Base-by-base conservation (phyloP, 2,888 invertebrate genomes). In the Phymatocera aterrima region DNA sequence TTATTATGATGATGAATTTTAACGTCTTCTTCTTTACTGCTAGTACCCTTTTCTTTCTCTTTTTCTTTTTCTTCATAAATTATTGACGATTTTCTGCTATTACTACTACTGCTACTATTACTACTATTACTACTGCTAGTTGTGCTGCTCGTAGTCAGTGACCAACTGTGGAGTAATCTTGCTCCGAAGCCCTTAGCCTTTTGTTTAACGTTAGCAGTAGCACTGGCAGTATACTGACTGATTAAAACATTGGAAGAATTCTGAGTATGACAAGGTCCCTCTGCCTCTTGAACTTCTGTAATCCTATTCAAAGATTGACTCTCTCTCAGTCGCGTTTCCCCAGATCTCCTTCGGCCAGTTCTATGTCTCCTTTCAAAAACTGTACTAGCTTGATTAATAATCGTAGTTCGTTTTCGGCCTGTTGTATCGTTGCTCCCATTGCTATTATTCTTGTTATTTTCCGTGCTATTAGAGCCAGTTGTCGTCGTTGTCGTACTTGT, bases 301-400 rank as follows among this genome's bases (percentile, higher is more conserved):
- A 97, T 96, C 82, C 96, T 93, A 90, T 96, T 97, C 80, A 97
- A 91, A 34, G 96, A 96, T 87, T 97, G 96, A 84, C 96, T 96
- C 91, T 97, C 96, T 10, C 96, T 93, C 78, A 97, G 91, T 82
- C 93, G 91, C 1, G 94, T 94, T 84, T 95, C 94, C 0, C 94
- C 93, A n/a, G 92, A 92, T 83, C 93, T 90, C 82, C 93, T 90
- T 79, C 93, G 88, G 21, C 93, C 92, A 0, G 92, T 90, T 82
- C 93, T 91, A 85, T 93, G 93, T 57, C 93, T 89, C 43, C 93
- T 90, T 0, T 91, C 91, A 68, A 92, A 90, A 79, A 91, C 89
- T n/a, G n/a, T n/a, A n/a, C 89, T 86, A 12, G 87, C 83, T 74
- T 89, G 89, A 75, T 86, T 87, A 4, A 75, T 87, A 3, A 74